Evolutionary conservation across 2,888 invertebrate genomes (phyloP).

Genomic region (Ceraclea dissimilis): DNA sequence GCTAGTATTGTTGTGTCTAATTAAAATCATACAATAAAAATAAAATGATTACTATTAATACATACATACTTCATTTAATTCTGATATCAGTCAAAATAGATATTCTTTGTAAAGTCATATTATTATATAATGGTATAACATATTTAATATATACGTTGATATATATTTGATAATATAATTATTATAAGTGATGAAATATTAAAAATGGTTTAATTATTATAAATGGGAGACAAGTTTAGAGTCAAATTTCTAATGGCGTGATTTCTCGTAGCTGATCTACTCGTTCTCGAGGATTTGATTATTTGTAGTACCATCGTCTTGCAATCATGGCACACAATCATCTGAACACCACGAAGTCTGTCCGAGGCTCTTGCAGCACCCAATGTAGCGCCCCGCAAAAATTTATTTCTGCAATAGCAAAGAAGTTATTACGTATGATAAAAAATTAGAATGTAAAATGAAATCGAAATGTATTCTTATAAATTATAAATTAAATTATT

Average conservation of each 20-base stretch:
- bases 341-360: slow-evolving; percentile 66
- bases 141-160: not conserved
- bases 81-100: not conserved
- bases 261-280: slow-evolving; percentile 74
- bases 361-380: slow-evolving; percentile 50
- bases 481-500: not conserved
- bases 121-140: not conserved
- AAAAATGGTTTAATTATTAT: slow-evolving; percentile 34
- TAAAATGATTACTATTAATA: not conserved
- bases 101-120: not conserved
- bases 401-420: slow-evolving; percentile 50
- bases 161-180: not conserved
- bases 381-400: slow-evolving; percentile 53
- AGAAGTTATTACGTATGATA: not conserved
- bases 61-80: not conserved
- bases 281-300: slow-evolving; percentile 80
- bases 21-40: not conserved
- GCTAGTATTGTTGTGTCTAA: not conserved
- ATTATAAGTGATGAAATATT: not conserved
- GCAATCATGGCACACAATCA: slow-evolving; percentile 92
- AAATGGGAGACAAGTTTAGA: slow-evolving; percentile 76
- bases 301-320: slow-evolving; percentile 91
- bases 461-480: too few species aligned
- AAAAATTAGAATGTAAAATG: not conserved
- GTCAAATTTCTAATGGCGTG: slow-evolving; percentile 75